Evolutionary conservation across 2,888 invertebrate species (phyloP), one percentile per base, ranked within the genome.

Genomic region (Corbicula japonica): DNA sequence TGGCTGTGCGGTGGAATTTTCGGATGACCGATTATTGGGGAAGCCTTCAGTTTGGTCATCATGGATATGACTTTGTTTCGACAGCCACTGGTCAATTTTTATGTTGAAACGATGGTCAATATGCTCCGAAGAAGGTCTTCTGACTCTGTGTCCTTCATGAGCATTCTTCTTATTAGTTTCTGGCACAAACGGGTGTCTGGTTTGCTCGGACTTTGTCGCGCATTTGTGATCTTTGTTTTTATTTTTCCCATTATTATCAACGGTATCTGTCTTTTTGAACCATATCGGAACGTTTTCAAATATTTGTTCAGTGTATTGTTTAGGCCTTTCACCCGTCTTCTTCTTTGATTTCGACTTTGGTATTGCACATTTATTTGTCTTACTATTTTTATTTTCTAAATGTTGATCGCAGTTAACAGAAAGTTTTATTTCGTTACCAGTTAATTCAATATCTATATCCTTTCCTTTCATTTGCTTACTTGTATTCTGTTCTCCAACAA

Each of bases 221-320:
- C n/a, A n/a, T n/a, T n/a, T n/a, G n/a, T n/a, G n/a, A n/a, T n/a
- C n/a, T n/a, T n/a, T n/a, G n/a, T n/a, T n/a, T 26, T 50, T 15
- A 1, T 50, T 50, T 21, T 1, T 5, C 26, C 35, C 10, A 38
- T 26, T 10, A 10, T 4, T 58, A 3, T 58, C 41, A 15, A 2
- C 41, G 2, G 12, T 28, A 3, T 54, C 4, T 41, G 50, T n/a
- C 30, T 62, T 62, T 18, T 75, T 79, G 34, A 79, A 79, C 74
- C 74, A 79, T 28, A 79, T 79, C 10, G 79, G 79, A 18, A 75
- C 74, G 6, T 75, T 56, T 58, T 65, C 56, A 35, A 79, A 79
- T 21, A 79, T 58, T 15, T 75, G 30, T 46, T 79, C 79, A 4
- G 79, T 79, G 34, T 74, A 74, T 6, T 48, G 63, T 28, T 50